These are phyloP conservation scores for Periparus ater DNA, from an alignment of 2,797 vertebrate species.

Conservation along the genomic window DNA sequence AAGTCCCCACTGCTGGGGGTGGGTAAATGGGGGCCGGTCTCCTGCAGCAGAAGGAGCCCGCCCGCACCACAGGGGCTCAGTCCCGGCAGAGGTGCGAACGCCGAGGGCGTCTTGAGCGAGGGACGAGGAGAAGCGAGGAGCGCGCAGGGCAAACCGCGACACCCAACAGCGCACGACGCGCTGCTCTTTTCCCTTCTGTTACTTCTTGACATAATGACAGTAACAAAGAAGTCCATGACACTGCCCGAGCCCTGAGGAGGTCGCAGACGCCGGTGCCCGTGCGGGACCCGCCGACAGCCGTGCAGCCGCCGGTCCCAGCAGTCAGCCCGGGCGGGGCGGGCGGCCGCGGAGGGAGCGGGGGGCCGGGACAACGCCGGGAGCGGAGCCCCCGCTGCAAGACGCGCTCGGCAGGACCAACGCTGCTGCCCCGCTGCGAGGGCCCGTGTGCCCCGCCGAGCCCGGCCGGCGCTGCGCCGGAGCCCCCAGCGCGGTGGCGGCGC, in stretches of 20 bases:
- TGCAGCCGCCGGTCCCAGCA: neutral
- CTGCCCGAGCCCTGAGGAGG: neutral
- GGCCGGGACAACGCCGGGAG: neutral
- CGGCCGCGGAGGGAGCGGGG: neutral
- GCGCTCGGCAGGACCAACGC: fast-evolving
- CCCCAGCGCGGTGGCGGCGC: neutral
- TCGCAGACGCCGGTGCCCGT: neutral
- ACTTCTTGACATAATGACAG: neutral
- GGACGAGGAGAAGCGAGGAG: neutral
- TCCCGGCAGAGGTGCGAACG: neutral
- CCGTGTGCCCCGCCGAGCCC: neutral
- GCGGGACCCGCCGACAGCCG: neutral
- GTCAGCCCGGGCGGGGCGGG: neutral
- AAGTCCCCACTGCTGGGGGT: neutral
- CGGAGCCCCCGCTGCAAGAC: fast-evolving
- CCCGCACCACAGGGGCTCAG: neutral
- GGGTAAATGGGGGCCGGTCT: neutral
- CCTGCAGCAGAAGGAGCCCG: neutral
- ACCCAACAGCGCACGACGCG: neutral
- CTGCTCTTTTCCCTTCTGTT: neutral
- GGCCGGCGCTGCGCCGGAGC: neutral
- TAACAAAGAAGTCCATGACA: neutral
- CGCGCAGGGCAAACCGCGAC: neutral
- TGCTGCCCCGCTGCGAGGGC: neutral
- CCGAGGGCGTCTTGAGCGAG: fast-evolving